phyloP scores from a whole-genome alignment of 2,888 invertebrate genomes.

The Aspidiotus rigidus region DNA sequence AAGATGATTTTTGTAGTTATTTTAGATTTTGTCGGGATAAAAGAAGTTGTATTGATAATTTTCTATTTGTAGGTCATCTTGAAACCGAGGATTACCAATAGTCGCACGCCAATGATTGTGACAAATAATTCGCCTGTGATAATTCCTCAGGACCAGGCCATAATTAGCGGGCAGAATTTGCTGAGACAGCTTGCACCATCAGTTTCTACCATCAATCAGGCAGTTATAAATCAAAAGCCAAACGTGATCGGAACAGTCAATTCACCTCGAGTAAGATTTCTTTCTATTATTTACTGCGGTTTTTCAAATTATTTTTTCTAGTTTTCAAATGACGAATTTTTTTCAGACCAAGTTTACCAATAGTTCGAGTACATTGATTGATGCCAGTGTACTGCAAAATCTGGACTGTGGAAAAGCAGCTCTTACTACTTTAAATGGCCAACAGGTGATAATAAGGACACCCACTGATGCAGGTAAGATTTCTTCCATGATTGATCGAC shows the following conservation, averaged over 20 bases:
- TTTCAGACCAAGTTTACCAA: neutral
- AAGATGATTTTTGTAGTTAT: neutral
- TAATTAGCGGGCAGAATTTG: slow-evolving; percentile 18
- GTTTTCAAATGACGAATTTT: neutral
- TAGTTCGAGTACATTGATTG: slow-evolving; percentile 38
- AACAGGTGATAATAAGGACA: slow-evolving; percentile 71
- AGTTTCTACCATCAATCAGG: slow-evolving; percentile 9
- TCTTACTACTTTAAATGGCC: slow-evolving; percentile 73
- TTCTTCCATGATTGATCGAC: neutral
- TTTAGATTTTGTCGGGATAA: neutral
- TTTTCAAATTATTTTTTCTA: slow-evolving; percentile 1
- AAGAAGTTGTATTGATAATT: too few relatives aligned
- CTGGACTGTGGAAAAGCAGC: slow-evolving; percentile 73
- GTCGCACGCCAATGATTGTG: slow-evolving; percentile 2
- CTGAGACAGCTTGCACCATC: slow-evolving; percentile 16
- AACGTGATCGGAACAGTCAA: neutral
- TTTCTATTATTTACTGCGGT: neutral
- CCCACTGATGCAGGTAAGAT: slow-evolving; percentile 42
- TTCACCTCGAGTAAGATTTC: slow-evolving; percentile 10
- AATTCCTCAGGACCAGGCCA: slow-evolving; percentile 5
- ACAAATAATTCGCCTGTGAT: slow-evolving; percentile 12
- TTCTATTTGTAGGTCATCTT: neutral
- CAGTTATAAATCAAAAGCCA: slow-evolving; percentile 16
- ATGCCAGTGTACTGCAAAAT: slow-evolving; percentile 71
- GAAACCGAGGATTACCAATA: neutral